Evolutionary conservation across 2,797 vertebrate genomes (phyloP).

Genomic region (Menidia menidia): DNA sequence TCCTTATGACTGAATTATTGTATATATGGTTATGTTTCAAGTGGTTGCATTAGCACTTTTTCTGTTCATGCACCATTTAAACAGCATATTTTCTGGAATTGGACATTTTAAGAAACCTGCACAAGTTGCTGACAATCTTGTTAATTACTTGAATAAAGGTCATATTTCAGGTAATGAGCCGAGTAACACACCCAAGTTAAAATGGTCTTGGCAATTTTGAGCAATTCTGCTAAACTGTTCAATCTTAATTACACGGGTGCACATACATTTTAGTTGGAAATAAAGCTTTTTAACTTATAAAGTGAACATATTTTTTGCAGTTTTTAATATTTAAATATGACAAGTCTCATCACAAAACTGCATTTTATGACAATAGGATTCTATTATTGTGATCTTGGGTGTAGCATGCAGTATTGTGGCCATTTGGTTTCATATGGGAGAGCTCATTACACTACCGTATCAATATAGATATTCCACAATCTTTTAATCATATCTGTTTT

Average conservation of each 20-base stretch:
- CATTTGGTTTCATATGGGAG: slow-evolving; percentile 27
- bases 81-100: slow-evolving; percentile 9
- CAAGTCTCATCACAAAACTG: slow-evolving; percentile 1
- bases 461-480: slow-evolving; percentile 32
- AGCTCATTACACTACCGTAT: slow-evolving; percentile 35
- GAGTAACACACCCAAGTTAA: slow-evolving; percentile 19
- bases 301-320: background rate
- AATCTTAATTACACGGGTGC: slow-evolving; percentile 40
- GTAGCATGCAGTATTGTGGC: background rate
- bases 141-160: slow-evolving; percentile 78
- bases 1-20: background rate
- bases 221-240: slow-evolving; percentile 41
- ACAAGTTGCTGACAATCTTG: slow-evolving; percentile 59
- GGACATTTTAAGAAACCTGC: slow-evolving; percentile 51
- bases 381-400: slow-evolving; percentile 18
- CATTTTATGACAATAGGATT: slow-evolving; percentile 39
- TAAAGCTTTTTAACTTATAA: slow-evolving; percentile 2
- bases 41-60: slow-evolving; percentile 11
- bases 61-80: slow-evolving; percentile 27
- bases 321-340: background rate
- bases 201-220: slow-evolving; percentile 55
- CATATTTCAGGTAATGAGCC: slow-evolving; percentile 67
- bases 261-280: slow-evolving; percentile 15
- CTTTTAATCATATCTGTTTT: slow-evolving; percentile 53
- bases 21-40: slow-evolving; percentile 3